Percentiles rank a stretch among this genome's conserved stretches.
Evolutionary conservation across 2,797 vertebrate species (phyloP).

Genomic region (Coluber constrictor): DNA sequence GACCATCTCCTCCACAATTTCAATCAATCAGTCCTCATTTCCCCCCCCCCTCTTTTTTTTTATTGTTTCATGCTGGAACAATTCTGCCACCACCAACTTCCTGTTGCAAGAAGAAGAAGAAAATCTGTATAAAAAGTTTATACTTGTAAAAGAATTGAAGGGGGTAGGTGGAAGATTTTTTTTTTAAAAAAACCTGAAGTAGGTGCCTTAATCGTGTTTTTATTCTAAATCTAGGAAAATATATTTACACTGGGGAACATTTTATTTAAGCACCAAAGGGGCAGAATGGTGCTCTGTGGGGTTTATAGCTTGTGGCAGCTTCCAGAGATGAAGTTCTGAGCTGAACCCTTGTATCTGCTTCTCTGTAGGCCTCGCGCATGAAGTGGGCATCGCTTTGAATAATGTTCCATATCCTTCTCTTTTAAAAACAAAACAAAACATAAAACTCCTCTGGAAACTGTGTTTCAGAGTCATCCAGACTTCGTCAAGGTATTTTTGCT

Average conservation of each 20-base stretch:
- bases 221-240: constrained; percentile 32
- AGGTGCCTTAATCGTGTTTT: constrained; percentile 61
- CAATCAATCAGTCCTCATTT: constrained; percentile 19
- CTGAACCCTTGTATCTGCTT: constrained; percentile 36
- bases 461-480: constrained; percentile 41
- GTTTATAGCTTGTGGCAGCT: not conserved
- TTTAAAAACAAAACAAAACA: not conserved
- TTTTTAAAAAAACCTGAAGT: not conserved
- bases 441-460: constrained; percentile 16
- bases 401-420: constrained; percentile 1
- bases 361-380: constrained; percentile 41
- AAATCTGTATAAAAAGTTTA: constrained; percentile 33
- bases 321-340: not conserved
- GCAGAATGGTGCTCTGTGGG: not conserved
- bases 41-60: not conserved
- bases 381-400: constrained; percentile 46
- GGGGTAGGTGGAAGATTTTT: not conserved
- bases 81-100: constrained; percentile 47
- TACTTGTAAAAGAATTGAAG: constrained; percentile 2
- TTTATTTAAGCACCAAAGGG: constrained; percentile 23
- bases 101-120: constrained; percentile 42
- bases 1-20: not conserved
- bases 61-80: constrained; percentile 13
- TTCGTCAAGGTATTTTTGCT: constrained; percentile 44
- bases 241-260: constrained; percentile 54